A percentile compares a stretch with the other conserved stretches of the same genome.
phyloP scores from a whole-genome alignment of 1,140 invertebrate genomes.

The Drosophila jambulina region DNA sequence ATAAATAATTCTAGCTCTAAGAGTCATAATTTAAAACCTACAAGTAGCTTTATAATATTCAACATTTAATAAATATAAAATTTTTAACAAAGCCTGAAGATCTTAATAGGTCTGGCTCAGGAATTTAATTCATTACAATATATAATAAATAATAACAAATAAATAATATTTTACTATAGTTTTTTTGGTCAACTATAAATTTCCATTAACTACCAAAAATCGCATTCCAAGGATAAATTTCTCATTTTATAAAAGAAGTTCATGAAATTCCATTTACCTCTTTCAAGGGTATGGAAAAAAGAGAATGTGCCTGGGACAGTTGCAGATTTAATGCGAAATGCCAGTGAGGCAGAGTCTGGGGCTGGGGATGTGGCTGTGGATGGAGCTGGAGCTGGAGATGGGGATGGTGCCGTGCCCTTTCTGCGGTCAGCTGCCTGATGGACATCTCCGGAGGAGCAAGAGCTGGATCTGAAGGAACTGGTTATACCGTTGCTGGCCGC shows the following conservation, averaged over 20 bases:
- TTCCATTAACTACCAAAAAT: neutral
- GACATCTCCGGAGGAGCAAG: conserved; percentile 50
- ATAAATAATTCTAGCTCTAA: no score
- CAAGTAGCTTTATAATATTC: no score
- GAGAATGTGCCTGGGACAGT: conserved; percentile 57
- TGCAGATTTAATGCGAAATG: conserved; percentile 61
- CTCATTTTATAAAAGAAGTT: conserved; percentile 1
- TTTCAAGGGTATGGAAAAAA: conserved; percentile 44
- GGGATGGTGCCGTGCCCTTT: conserved; percentile 59
- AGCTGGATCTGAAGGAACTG: conserved; percentile 54
- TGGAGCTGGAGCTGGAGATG: conserved; percentile 15
- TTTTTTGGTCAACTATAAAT: neutral
- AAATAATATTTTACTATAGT: neutral
- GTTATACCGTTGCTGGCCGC: conserved; percentile 72
- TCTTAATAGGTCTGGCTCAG: no score
- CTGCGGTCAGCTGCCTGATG: conserved; percentile 81
- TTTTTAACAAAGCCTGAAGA: no score
- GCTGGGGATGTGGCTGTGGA: neutral
- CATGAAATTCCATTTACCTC: conserved; percentile 16
- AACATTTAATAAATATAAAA: no score
- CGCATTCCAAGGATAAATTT: conserved; percentile 5
- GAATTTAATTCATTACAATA: no score
- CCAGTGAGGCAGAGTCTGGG: conserved; percentile 27
- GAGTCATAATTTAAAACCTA: no score
- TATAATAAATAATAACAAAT: no score